Percentiles rank a stretch among this genome's conserved stretches.
Evolutionary conservation across 2,797 vertebrate species (phyloP).

Genomic region (Enteromius afrohamiltoni): DNA sequence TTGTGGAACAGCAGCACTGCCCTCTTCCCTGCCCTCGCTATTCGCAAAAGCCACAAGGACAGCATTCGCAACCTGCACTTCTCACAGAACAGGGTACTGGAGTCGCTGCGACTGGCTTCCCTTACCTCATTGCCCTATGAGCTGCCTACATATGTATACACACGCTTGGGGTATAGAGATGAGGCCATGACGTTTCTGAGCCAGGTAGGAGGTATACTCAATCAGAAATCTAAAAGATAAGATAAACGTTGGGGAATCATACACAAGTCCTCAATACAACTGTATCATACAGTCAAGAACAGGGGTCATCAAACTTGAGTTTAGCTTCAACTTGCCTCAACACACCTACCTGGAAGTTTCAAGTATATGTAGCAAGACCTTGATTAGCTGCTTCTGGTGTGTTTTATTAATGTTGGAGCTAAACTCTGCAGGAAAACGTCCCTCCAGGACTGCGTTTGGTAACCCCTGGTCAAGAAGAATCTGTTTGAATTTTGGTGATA

Average conservation of each 20-base stretch:
- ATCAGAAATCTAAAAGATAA: background rate
- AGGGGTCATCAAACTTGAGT: background rate
- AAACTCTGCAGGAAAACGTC: background rate
- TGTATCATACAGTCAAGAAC: background rate
- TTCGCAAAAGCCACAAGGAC: constrained; percentile 77
- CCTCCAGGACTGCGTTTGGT: too few relatives aligned
- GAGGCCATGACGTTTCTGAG: constrained; percentile 78
- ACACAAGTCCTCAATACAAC: background rate
- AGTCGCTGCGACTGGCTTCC: constrained; percentile 78
- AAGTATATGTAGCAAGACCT: too few relatives aligned
- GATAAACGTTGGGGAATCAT: background rate
- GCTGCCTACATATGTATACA: constrained; percentile 81
- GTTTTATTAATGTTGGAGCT: too few relatives aligned
- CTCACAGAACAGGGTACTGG: constrained; percentile 77
- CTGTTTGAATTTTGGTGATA: background rate
- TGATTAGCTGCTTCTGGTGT: too few relatives aligned
- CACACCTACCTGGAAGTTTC: too few relatives aligned
- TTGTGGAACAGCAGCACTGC: constrained; percentile 84
- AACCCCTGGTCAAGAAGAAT: background rate
- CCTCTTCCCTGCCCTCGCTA: constrained; percentile 77
- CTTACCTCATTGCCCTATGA: constrained; percentile 74
- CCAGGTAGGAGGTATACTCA: constrained; percentile 65
- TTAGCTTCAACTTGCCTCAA: background rate
- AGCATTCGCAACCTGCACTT: constrained; percentile 76
- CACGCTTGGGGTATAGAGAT: constrained; percentile 80